Evolutionary conservation across 2,888 invertebrate genomes (phyloP).

Genomic region (Apodemia zela): DNA sequence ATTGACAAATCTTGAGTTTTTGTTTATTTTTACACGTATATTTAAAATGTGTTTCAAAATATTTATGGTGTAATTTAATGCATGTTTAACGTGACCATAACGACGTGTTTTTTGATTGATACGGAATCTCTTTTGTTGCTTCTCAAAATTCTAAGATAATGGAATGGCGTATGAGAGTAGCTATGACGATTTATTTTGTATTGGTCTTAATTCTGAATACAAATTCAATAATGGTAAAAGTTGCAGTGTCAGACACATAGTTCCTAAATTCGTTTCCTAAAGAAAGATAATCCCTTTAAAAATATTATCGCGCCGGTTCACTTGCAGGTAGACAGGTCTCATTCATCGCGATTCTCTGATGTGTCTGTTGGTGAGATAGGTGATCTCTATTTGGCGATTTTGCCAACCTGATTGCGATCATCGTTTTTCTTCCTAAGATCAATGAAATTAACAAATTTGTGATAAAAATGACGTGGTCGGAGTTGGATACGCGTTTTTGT

Average conservation of each 20-base stretch:
- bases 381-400: too few relatives aligned
- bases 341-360: too few relatives aligned
- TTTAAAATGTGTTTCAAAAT: slow-evolving; percentile 8
- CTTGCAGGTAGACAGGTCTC: too few relatives aligned
- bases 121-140: neutral
- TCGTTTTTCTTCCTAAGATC: too few relatives aligned
- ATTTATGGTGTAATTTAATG: neutral
- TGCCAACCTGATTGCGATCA: too few relatives aligned
- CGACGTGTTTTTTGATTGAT: neutral
- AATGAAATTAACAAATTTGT: too few relatives aligned
- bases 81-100: neutral
- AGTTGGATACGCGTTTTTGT: too few relatives aligned
- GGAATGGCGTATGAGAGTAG: too few relatives aligned
- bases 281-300: neutral
- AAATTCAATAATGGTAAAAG: neutral
- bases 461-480: too few relatives aligned
- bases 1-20: slow-evolving; percentile 18
- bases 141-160: too few relatives aligned
- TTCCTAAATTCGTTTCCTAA: neutral
- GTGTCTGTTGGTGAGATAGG: too few relatives aligned
- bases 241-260: neutral
- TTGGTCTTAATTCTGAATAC: neutral
- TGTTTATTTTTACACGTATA: slow-evolving; percentile 12
- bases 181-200: neutral
- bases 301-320: too few relatives aligned